Percentiles rank a stretch among this genome's conserved stretches.
Conservation (phyloP, 2,888 invertebrate genomes). For the Drosophila nr. perissopoda region DNA sequence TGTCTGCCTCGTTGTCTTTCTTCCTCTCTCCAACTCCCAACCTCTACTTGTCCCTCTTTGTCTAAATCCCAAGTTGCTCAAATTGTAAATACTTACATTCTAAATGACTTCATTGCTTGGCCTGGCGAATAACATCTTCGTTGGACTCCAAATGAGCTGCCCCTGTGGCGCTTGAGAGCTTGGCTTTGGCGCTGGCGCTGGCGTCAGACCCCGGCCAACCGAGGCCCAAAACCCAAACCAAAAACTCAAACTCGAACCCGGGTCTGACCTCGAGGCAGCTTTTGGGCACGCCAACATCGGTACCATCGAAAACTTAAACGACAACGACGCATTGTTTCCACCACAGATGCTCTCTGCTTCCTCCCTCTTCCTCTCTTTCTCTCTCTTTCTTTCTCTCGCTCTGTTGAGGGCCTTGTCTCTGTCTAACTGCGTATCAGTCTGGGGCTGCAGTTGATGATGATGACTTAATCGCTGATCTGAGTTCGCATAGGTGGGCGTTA, state of each 20-base stretch:
- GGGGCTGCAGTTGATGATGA: slow-evolving; percentile 56
- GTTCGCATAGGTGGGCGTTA: slow-evolving; percentile 64
- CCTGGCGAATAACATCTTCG: slow-evolving; percentile 49
- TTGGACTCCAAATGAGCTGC: slow-evolving; percentile 51
- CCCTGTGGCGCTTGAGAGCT: slow-evolving; percentile 33
- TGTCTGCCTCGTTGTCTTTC: neutral
- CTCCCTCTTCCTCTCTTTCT: neutral
- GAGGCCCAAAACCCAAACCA: slow-evolving; percentile 5
- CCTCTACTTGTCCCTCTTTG: neutral
- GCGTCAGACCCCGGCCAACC: slow-evolving; percentile 21
- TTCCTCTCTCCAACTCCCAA: neutral
- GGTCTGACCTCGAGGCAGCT: slow-evolving; percentile 64
- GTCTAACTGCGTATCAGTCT: slow-evolving; percentile 12
- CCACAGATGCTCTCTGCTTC: slow-evolving; percentile 38
- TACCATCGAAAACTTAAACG: slow-evolving; percentile 19
- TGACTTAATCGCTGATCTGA: slow-evolving; percentile 73
- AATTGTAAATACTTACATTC: slow-evolving; percentile 37
- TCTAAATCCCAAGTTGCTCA: neutral
- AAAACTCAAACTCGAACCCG: slow-evolving; percentile 14
- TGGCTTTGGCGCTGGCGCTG: slow-evolving; percentile 13
- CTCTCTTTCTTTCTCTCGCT: neutral
- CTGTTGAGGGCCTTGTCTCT: slow-evolving; percentile 10
- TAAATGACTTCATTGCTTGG: slow-evolving; percentile 65
- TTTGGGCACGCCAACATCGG: slow-evolving; percentile 43
- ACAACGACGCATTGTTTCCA: slow-evolving; percentile 66